Conservation (phyloP, 2,113 vertebrate species). For the Pantherophis guttatus region DNA sequence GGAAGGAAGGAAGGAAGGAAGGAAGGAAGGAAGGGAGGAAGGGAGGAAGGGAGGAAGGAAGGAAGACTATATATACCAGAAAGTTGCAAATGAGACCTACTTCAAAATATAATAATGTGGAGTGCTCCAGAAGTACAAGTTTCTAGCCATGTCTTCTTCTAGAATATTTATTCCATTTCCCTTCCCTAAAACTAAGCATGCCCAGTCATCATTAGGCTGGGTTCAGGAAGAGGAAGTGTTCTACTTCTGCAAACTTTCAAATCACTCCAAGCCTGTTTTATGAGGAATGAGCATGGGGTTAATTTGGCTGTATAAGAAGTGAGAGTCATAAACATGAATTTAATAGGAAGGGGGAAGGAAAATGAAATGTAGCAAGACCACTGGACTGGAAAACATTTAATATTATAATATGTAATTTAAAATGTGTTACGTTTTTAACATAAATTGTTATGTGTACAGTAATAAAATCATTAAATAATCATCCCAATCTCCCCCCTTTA, state of each 20-base stretch:
- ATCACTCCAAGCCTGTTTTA: not conserved
- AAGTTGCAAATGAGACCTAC: not conserved
- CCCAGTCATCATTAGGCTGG: not conserved
- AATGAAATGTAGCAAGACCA: not conserved
- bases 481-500: conserved; percentile 11
- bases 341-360: not conserved
- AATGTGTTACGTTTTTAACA: not conserved
- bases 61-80: not conserved
- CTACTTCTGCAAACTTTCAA: not conserved
- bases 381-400: not conserved
- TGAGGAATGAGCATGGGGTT: not conserved
- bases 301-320: not conserved
- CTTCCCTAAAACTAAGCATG: not conserved
- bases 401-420: not conserved
- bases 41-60: not conserved
- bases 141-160: not conserved
- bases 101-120: not conserved
- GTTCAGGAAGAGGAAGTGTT: not conserved
- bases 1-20: not conserved
- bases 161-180: not conserved
- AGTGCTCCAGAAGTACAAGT: no score
- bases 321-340: not conserved
- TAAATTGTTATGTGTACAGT: not conserved
- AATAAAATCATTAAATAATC: conserved; percentile 20
- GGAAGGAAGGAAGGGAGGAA: not conserved